Base-by-base conservation (phyloP, 2,113 vertebrate genomes). In the Chiloscyllium plagiosum region DNA sequence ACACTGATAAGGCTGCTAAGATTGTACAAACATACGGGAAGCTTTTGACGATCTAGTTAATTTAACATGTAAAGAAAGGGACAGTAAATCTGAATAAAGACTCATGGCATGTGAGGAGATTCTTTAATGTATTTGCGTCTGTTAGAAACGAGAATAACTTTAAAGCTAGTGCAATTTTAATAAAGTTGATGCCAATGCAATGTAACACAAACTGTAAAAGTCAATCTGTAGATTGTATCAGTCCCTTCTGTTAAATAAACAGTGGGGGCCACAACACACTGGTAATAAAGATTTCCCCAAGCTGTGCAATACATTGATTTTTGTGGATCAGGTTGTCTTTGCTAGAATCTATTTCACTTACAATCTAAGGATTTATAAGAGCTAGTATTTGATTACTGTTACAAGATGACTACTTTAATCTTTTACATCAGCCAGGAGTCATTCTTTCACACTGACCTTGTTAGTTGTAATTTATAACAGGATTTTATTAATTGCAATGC, bases 261-360 rank as follows among this genome's bases (percentile, higher is more conserved):
- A 94, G 93, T 52, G 69, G 42, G 94, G 37, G 22, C 24, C 37
- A 72, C 22, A 72, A 47, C 37, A 50, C 12, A 95, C 69, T 52
- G 26, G 68, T 72, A 76, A 72, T 95, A 95, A 95, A 50, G 37
- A 95, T 70, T 76, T 50, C 94, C 68, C 93, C 69, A 42, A 94
- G 33, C 94, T 72, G 37, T 20, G 42, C 68, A 52, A 2, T 95
- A 72, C n/a, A 95, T 95, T 95, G 94, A 95, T 76, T 95, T 72
- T 72, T 72, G 94, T 95, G 70, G 42, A 72, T 24, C 37, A 29
- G 22, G 15, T 47, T 70, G 20, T 52, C 42, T 42, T 94, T 52
- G 68, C 26, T 72, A 29, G 68, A 76, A 52, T 95, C 15, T 42
- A 95, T 95, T 95, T 95, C 52, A 95, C 42, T 50, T 52, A 17